Evolutionary conservation across 2,797 vertebrate genomes (phyloP).

Genomic region (Enteromius treurensis): DNA sequence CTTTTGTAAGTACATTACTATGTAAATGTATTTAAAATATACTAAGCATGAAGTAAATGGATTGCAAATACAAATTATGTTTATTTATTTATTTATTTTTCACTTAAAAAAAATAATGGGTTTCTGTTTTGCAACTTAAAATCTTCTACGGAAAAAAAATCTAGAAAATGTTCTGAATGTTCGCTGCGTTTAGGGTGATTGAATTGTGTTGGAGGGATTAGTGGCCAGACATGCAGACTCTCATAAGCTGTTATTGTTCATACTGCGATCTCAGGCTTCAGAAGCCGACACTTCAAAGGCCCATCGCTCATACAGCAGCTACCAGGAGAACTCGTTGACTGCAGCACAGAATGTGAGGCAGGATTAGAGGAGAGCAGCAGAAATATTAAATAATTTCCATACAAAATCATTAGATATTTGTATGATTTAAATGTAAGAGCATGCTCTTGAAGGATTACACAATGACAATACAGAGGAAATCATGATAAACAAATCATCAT

Average conservation of each 20-base stretch:
- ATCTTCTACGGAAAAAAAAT: background rate
- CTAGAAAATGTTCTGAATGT: background rate
- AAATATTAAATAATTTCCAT: background rate
- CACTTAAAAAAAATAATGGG: background rate
- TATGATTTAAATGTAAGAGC: background rate
- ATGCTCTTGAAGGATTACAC: background rate
- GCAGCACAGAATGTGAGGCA: slow-evolving; percentile 4
- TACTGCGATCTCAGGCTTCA: slow-evolving; percentile 32
- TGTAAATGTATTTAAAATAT: background rate
- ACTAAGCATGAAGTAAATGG: background rate
- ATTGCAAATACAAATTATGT: background rate
- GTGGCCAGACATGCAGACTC: background rate
- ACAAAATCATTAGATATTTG: background rate
- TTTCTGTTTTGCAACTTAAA: background rate
- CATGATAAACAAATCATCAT: background rate
- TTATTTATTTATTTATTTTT: background rate
- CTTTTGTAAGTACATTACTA: no score
- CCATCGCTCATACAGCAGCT: slow-evolving; percentile 21
- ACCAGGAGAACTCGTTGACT: background rate
- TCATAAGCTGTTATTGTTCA: slow-evolving; percentile 3
- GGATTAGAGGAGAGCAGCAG: background rate
- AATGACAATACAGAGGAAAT: background rate
- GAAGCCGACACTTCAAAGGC: slow-evolving; percentile 25
- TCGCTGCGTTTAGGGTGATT: slow-evolving; percentile 17
- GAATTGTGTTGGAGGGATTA: slow-evolving; percentile 15